Percentiles rank a stretch among this genome's conserved stretches.
These are phyloP conservation scores for Pygocentrus nattereri DNA, from an alignment of 2,797 vertebrate genomes.

Conservation along the genomic window DNA sequence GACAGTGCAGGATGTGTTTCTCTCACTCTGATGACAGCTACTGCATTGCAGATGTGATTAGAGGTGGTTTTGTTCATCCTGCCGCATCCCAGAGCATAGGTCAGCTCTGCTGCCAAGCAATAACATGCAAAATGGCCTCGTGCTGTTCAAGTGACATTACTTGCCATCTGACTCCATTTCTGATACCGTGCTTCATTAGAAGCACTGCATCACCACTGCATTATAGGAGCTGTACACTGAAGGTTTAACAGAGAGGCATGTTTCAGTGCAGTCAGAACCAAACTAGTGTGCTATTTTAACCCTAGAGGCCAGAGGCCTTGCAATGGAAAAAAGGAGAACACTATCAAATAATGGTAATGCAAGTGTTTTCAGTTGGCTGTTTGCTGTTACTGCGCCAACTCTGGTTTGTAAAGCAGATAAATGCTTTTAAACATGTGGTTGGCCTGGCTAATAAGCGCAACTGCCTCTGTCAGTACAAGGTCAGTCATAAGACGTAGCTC, in stretches of 20 bases:
- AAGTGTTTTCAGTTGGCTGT: slow-evolving; percentile 43
- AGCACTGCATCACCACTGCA: not conserved
- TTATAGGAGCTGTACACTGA: slow-evolving; percentile 9
- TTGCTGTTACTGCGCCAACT: slow-evolving; percentile 41
- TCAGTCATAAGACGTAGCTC: slow-evolving; percentile 45
- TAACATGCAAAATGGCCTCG: slow-evolving; percentile 51
- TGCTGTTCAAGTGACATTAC: slow-evolving; percentile 35
- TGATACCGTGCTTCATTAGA: slow-evolving; percentile 31
- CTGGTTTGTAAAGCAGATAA: slow-evolving; percentile 37
- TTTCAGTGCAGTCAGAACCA: slow-evolving; percentile 28
- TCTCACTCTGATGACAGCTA: slow-evolving; percentile 49
- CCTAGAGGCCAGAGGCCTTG: slow-evolving; percentile 36
- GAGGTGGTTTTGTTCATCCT: slow-evolving; percentile 49
- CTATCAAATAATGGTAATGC: slow-evolving; percentile 34
- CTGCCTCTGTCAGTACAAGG: slow-evolving; percentile 43
- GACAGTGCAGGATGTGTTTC: slow-evolving; percentile 23
- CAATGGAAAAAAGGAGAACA: slow-evolving; percentile 19
- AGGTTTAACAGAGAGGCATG: not conserved
- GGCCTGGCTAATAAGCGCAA: slow-evolving; percentile 53
- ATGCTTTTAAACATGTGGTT: slow-evolving; percentile 41
- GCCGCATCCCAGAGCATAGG: slow-evolving; percentile 52
- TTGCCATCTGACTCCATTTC: slow-evolving; percentile 44
- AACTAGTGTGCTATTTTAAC: slow-evolving; percentile 43
- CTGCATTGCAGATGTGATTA: slow-evolving; percentile 70
- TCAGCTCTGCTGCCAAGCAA: slow-evolving; percentile 47